Percentiles rank a stretch among this genome's conserved stretches.
Evolutionary conservation across 2,113 vertebrate genomes (phyloP).

Genomic region (Chloebia gouldiae): DNA sequence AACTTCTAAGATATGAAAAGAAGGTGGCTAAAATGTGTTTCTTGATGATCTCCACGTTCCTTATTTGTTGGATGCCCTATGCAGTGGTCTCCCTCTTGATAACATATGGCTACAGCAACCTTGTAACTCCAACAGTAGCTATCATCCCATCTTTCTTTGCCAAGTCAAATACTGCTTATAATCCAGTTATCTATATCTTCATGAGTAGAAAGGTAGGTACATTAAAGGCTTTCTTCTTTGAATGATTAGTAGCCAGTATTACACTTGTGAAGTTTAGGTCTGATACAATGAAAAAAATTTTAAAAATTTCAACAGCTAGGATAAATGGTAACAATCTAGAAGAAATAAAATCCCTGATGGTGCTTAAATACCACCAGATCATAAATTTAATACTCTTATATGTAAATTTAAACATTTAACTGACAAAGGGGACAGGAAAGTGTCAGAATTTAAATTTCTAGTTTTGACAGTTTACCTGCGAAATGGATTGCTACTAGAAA

Average conservation of each 20-base stretch:
- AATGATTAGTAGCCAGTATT: background rate
- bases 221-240: background rate
- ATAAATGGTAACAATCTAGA: background rate
- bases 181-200: conserved; percentile 89
- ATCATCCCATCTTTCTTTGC: conserved; percentile 88
- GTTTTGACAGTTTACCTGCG: background rate
- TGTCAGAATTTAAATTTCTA: background rate
- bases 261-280: background rate
- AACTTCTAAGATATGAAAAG: conserved; percentile 89
- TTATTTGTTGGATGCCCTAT: conserved; percentile 90
- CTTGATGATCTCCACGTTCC: conserved; percentile 86
- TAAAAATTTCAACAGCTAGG: background rate
- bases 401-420: background rate
- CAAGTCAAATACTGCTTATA: conserved; percentile 89
- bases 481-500: background rate
- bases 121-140: conserved; percentile 84
- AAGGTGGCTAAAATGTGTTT: conserved; percentile 90
- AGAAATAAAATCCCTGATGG: background rate
- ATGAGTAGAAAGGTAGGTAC: conserved; percentile 90
- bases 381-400: background rate
- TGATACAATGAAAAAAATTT: background rate
- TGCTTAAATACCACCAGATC: background rate
- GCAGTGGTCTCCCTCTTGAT: conserved; percentile 85
- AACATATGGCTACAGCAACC: conserved; percentile 80
- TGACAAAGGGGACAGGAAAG: background rate